These are phyloP conservation scores for Oligia latruncula DNA, from an alignment of 2,888 invertebrate species.

Conservation along the genomic window DNA sequence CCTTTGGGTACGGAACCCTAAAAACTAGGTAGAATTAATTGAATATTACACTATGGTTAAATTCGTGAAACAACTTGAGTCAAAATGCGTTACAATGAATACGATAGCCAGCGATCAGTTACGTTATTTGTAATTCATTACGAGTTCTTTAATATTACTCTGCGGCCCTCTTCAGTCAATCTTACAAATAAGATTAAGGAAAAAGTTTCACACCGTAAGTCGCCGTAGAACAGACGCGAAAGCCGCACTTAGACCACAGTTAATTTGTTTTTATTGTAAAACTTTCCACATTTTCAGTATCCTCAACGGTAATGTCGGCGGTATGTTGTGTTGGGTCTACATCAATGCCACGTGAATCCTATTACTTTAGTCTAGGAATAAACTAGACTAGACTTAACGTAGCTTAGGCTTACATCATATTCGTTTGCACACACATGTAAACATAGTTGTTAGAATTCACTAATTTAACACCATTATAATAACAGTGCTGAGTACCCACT, in stretches of 20 bases:
- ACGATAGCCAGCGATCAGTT: slow-evolving; percentile 52
- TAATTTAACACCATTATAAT: not conserved
- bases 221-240: slow-evolving; percentile 76
- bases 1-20: too few relatives aligned
- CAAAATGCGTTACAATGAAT: slow-evolving; percentile 41
- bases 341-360: slow-evolving; percentile 59
- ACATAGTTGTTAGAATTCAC: not conserved
- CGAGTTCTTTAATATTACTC: slow-evolving; percentile 69
- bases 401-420: slow-evolving; percentile 7
- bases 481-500: not conserved
- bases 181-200: slow-evolving; percentile 81
- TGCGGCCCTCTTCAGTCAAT: slow-evolving; percentile 68
- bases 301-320: slow-evolving; percentile 73
- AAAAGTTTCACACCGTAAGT: slow-evolving; percentile 80
- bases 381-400: slow-evolving; percentile 20
- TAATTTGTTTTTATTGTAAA: slow-evolving; percentile 88
- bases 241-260: slow-evolving; percentile 80
- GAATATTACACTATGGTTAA: slow-evolving; percentile 12
- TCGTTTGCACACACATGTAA: not conserved
- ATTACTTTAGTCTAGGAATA: slow-evolving; percentile 30
- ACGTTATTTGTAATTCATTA: slow-evolving; percentile 70
- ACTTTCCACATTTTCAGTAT: slow-evolving; percentile 83
- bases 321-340: slow-evolving; percentile 66
- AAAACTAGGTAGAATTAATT: slow-evolving; percentile 22
- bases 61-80: slow-evolving; percentile 24